Conservation (phyloP, 2,113 vertebrate genomes). For the Neolamprologus falcicula region DNA sequence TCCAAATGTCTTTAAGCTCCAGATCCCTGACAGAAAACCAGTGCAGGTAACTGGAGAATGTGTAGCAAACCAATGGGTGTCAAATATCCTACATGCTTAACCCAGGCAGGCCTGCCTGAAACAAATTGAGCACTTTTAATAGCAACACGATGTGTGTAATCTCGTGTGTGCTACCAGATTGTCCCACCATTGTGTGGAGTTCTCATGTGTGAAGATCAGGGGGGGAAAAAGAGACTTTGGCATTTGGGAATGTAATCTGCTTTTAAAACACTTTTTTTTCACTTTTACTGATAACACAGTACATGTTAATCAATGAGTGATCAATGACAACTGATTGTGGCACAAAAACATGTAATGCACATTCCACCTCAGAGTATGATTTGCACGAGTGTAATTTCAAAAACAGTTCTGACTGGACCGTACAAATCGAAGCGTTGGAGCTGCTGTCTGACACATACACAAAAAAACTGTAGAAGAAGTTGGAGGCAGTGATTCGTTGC, state of each 20-base stretch:
- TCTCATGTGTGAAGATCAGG: neutral
- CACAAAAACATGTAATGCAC: neutral
- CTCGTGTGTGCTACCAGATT: rapidly evolving
- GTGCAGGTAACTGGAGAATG: neutral
- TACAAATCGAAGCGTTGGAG: slow-evolving; percentile 7
- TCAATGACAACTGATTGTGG: neutral
- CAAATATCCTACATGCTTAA: neutral
- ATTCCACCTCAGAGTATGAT: slow-evolving; percentile 36
- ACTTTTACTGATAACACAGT: neutral
- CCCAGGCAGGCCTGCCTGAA: neutral
- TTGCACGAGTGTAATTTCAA: neutral
- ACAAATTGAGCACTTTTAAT: neutral
- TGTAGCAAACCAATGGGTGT: neutral
- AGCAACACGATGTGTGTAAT: neutral
- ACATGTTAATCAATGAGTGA: too few relatives aligned
- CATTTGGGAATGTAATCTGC: neutral
- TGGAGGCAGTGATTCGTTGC: slow-evolving; percentile 41
- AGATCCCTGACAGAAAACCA: neutral
- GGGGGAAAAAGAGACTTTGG: rapidly evolving
- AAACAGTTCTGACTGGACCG: neutral
- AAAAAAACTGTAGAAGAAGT: neutral
- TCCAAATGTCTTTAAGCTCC: neutral
- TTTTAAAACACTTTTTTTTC: neutral
- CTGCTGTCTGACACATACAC: neutral
- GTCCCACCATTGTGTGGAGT: neutral